phyloP scores from a whole-genome alignment of 2,113 vertebrate genomes.

The Todiramphus saurophagus region DNA sequence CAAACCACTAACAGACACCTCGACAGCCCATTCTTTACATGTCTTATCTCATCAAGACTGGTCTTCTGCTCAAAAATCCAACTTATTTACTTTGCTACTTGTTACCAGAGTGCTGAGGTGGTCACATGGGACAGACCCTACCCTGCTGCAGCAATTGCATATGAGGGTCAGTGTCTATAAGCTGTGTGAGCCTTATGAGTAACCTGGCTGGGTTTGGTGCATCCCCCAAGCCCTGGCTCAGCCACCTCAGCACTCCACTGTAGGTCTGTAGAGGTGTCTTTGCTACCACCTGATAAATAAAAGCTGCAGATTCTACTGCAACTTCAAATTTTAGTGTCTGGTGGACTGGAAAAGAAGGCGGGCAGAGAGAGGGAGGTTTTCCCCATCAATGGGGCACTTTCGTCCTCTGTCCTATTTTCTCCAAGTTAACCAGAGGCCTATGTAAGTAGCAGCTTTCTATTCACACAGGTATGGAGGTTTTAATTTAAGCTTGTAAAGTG shows the following conservation, averaged over 20 bases:
- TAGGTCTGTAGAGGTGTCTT: not conserved
- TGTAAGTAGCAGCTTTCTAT: not conserved
- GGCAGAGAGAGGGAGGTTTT: not conserved
- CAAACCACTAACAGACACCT: not conserved
- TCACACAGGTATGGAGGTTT: not conserved
- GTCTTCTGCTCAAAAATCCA: not conserved
- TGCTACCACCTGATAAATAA: not conserved
- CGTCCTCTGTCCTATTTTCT: not conserved
- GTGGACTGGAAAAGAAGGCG: not conserved
- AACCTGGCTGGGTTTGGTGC: not conserved
- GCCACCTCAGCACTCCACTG: accelerated
- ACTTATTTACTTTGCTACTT: not conserved
- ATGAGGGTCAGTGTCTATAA: not conserved
- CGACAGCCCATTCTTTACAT: not conserved
- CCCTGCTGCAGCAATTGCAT: accelerated
- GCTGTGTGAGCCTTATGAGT: not conserved
- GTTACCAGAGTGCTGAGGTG: not conserved
- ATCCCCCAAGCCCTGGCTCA: accelerated
- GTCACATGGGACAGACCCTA: not conserved
- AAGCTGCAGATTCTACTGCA: not conserved
- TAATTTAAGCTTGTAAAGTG: not conserved
- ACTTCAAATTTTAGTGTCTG: not conserved
- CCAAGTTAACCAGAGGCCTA: not conserved
- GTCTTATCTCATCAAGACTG: not conserved
- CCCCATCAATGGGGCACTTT: not conserved